phyloP scores from a whole-genome alignment of 2,113 vertebrate species.

The Tachysurus fulvidraco region DNA sequence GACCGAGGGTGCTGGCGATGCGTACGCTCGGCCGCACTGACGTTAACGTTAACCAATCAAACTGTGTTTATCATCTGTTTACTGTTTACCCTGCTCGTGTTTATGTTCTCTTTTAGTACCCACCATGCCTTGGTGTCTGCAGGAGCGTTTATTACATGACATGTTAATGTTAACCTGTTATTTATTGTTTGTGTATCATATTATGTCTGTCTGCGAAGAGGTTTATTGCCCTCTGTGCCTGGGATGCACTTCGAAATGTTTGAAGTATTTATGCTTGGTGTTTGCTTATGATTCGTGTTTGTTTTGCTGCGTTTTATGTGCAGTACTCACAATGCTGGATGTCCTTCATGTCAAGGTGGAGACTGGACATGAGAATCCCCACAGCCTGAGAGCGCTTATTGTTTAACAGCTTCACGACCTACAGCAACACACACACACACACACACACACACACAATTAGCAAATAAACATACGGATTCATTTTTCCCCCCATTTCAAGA shows the following conservation, averaged over 20 bases:
- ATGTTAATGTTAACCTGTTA: not conserved
- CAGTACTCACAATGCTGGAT: conserved; percentile 89
- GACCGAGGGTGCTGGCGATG: not conserved
- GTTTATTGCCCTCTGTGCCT: not conserved
- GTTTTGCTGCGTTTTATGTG: not conserved
- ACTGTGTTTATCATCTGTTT: conserved; percentile 14
- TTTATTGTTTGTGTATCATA: not conserved
- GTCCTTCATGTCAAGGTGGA: conserved; percentile 96
- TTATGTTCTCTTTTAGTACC: not conserved
- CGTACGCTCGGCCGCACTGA: not conserved
- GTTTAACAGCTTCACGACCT: conserved; percentile 94
- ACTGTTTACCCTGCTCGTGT: not conserved
- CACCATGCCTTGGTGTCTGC: too few relatives aligned
- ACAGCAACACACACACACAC: conserved; percentile 6
- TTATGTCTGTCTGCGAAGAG: too few relatives aligned
- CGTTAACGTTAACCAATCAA: not conserved
- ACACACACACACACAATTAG: conserved; percentile 8
- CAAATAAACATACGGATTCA: too few relatives aligned
- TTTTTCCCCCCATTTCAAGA: not conserved
- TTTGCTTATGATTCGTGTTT: not conserved
- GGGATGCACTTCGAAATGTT: not conserved
- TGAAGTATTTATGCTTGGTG: not conserved
- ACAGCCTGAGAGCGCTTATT: conserved; percentile 98
- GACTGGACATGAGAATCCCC: conserved; percentile 96
- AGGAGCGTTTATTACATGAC: not conserved